Conservation (phyloP, 2,113 vertebrate species). For the Neodontobutis hainanensis region DNA sequence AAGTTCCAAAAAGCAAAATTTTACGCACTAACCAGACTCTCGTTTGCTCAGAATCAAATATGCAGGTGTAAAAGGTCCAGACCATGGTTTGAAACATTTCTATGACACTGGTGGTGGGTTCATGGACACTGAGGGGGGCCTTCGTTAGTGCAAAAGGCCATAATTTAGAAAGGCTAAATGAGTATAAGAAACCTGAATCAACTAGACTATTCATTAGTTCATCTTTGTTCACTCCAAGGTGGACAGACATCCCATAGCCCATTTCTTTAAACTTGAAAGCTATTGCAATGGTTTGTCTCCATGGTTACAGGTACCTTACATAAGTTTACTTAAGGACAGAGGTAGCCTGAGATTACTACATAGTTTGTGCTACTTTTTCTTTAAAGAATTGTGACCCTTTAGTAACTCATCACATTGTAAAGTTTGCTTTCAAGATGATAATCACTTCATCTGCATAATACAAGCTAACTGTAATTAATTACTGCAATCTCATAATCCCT, state of each 20-base stretch:
- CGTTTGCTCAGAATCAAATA: too few species aligned
- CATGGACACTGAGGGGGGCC: too few species aligned
- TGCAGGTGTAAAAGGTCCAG: too few species aligned
- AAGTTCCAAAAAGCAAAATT: background rate
- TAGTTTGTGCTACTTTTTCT: background rate
- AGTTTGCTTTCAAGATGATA: constrained; percentile 17
- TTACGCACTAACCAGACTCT: background rate
- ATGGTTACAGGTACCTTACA: constrained; percentile 4
- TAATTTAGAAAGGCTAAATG: too few species aligned
- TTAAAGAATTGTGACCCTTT: background rate
- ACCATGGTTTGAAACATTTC: too few species aligned
- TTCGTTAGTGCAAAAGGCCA: too few species aligned
- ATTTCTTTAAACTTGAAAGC: background rate
- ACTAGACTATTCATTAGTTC: background rate
- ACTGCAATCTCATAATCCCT: constrained; percentile 45
- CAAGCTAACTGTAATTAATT: constrained; percentile 44
- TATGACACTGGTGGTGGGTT: too few species aligned
- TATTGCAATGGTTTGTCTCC: constrained; percentile 2
- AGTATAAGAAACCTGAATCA: too few species aligned
- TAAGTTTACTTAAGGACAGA: constrained; percentile 4
- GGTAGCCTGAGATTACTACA: background rate
- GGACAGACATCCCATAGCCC: background rate
- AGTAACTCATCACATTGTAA: background rate
- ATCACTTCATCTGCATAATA: constrained; percentile 25
- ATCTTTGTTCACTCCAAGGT: background rate